Evolutionary conservation across 2,888 invertebrate species (phyloP).

Genomic region (Nematopogon swammerdamellus): DNA sequence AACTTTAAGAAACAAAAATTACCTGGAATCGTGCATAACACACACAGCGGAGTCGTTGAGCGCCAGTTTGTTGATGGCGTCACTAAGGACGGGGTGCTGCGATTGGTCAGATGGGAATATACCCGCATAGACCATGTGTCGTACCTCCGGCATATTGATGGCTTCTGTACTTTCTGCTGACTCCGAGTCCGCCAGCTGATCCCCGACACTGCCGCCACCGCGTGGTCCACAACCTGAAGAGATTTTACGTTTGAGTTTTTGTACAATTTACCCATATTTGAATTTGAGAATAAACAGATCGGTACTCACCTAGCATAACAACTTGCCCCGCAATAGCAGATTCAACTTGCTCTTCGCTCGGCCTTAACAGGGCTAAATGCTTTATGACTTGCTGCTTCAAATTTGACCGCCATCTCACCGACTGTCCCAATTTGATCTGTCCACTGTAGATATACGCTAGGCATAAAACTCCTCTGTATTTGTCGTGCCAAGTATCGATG

Average conservation of each 20-base stretch:
- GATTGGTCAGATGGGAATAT: conserved; percentile 91
- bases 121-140: conserved; percentile 51
- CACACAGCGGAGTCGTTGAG: conserved; percentile 93
- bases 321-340: conserved; percentile 88
- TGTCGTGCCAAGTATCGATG: conserved; percentile 94
- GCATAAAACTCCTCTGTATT: conserved; percentile 77
- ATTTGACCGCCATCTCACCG: conserved; percentile 68
- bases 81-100: conserved; percentile 68
- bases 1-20: conserved; percentile 12
- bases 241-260: no score
- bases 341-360: conserved; percentile 64
- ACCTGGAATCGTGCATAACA: conserved; percentile 80
- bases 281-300: no score
- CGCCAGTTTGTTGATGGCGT: conserved; percentile 86
- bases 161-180: conserved; percentile 19
- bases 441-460: conserved; percentile 80
- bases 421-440: conserved; percentile 65
- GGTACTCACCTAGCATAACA: conserved; percentile 65
- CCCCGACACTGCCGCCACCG: conserved; percentile 45
- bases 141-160: conserved; percentile 24
- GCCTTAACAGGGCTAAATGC: conserved; percentile 75
- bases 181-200: conserved; percentile 33
- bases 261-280: no score
- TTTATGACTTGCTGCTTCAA: conserved; percentile 76
- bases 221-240: conserved; percentile 40